phyloP scores from a whole-genome alignment of 2,797 vertebrate genomes.

The Luscinia megarhynchos region DNA sequence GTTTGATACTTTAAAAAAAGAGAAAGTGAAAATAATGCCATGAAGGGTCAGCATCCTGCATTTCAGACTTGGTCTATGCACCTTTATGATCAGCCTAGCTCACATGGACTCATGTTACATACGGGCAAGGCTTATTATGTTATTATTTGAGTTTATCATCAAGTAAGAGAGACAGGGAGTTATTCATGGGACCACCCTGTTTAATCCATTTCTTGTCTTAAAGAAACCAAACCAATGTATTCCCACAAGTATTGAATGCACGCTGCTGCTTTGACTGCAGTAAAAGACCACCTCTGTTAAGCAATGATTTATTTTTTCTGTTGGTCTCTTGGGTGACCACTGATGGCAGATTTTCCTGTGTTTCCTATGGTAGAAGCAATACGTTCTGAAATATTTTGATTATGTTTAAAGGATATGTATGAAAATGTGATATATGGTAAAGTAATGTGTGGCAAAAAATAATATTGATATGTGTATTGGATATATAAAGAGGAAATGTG shows the following conservation, averaged over 20 bases:
- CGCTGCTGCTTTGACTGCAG: not conserved
- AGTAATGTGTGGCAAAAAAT: constrained; percentile 33
- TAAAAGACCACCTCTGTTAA: constrained; percentile 59
- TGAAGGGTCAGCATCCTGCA: not conserved
- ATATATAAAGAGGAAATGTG: constrained; percentile 42
- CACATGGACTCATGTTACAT: not conserved
- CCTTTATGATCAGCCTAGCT: not conserved
- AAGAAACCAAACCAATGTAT: constrained; percentile 29
- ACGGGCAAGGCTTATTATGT: not conserved
- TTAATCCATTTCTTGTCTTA: constrained; percentile 37
- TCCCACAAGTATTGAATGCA: constrained; percentile 32
- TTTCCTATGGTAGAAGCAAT: constrained; percentile 1
- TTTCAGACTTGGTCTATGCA: not conserved
- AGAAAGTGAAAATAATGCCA: not conserved
- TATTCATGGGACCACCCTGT: constrained; percentile 57
- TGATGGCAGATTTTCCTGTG: constrained; percentile 28
- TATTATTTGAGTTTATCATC: constrained; percentile 42
- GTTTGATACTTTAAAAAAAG: not conserved
- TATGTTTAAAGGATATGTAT: constrained; percentile 1
- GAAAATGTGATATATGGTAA: constrained; percentile 33
- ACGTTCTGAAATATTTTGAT: constrained; percentile 30
- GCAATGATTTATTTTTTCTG: constrained; percentile 35
- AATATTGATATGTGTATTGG: constrained; percentile 26
- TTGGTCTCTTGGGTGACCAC: constrained; percentile 31
- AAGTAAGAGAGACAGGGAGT: constrained; percentile 19